phyloP scores from a whole-genome alignment of 2,797 vertebrate species.

The Macroramphosus scolopax region DNA sequence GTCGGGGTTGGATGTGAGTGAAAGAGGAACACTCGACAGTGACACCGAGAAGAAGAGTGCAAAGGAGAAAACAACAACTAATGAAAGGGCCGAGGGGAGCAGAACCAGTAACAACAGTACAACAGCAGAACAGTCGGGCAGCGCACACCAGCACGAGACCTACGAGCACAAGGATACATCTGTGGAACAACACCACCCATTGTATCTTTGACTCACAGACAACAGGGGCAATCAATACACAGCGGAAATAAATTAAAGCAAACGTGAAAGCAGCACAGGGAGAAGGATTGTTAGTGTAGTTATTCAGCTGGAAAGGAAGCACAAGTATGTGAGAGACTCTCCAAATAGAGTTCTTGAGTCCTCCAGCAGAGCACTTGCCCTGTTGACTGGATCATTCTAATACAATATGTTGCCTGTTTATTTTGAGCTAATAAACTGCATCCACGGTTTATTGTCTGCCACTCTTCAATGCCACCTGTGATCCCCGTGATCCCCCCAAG shows the following conservation, averaged over 20 bases:
- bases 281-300: conserved; percentile 26
- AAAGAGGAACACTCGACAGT: not conserved
- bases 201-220: conserved; percentile 48
- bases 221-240: conserved; percentile 50
- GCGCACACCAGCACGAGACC: conserved; percentile 17
- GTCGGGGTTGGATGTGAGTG: not conserved
- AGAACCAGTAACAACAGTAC: conserved; percentile 16
- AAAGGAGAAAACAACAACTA: conserved; percentile 9
- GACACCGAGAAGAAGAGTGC: not conserved
- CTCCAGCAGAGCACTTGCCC: no score
- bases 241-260: conserved; percentile 51
- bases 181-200: conserved; percentile 30
- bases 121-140: conserved; percentile 21
- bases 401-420: conserved; percentile 31
- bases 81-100: conserved; percentile 7
- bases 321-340: conserved; percentile 9
- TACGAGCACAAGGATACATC: conserved; percentile 27
- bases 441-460: conserved; percentile 27
- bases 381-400: not conserved
- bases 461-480: conserved; percentile 43
- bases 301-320: conserved; percentile 40
- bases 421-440: conserved; percentile 7
- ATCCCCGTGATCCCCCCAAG: conserved; percentile 37
- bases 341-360: conserved; percentile 23
- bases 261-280: conserved; percentile 36